These are phyloP conservation scores for Cylloceria caligata DNA, from an alignment of 2,888 invertebrate genomes.

Conservation along the genomic window DNA sequence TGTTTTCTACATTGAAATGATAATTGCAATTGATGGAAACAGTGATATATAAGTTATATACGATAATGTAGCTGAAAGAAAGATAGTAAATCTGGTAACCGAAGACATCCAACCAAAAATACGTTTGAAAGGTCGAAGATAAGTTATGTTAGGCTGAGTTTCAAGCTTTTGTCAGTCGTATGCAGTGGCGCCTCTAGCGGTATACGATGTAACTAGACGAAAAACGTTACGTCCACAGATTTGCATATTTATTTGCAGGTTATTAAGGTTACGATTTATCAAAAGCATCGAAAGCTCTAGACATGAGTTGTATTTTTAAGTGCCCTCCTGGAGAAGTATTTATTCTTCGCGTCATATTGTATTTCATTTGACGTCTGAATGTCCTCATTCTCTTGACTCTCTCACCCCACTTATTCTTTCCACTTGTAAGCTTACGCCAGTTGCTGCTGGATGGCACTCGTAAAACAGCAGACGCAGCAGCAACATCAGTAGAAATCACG, in stretches of 20 bases:
- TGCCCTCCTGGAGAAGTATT: background rate
- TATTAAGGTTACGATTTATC: background rate
- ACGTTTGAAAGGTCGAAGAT: too few relatives aligned
- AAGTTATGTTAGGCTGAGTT: background rate
- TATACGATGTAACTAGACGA: background rate
- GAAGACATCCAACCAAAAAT: too few relatives aligned
- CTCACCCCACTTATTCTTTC: constrained; percentile 1
- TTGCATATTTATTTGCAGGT: background rate
- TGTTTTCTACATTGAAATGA: too few relatives aligned
- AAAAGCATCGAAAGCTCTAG: background rate
- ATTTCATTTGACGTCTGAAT: background rate
- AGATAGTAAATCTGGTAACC: too few relatives aligned
- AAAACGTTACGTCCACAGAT: background rate
- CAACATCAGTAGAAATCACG: constrained; percentile 24
- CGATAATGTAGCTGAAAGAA: too few relatives aligned
- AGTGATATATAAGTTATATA: too few relatives aligned
- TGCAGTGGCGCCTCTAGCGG: background rate
- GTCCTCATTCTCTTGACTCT: background rate
- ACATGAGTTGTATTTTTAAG: background rate
- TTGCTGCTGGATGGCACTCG: constrained; percentile 38
- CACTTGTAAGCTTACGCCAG: constrained; percentile 10
- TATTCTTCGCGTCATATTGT: background rate
- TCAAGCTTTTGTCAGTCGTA: background rate
- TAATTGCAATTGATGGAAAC: too few relatives aligned
- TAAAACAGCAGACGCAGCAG: constrained; percentile 37